Evolutionary conservation across 2,888 invertebrate species (phyloP), one percentile per base, ranked within the genome.

Genomic region (Heteropelma amictum): DNA sequence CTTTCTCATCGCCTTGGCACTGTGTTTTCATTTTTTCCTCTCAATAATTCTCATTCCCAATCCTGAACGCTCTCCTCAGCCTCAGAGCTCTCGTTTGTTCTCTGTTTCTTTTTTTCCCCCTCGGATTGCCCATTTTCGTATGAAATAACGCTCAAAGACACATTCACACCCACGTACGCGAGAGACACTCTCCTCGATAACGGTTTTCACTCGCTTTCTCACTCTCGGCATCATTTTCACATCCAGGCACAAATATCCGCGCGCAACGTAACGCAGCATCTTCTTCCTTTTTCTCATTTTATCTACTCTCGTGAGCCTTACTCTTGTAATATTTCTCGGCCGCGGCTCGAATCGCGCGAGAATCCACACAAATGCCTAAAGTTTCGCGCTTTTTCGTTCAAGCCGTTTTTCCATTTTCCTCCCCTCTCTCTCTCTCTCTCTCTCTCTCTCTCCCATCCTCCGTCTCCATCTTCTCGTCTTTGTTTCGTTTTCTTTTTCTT

Each of bases 1-100:
- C 58, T 60, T 33, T 68, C 60, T 76, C 75, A 42, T 72, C 78
- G 72, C 74, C 77, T 72, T 79, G 75, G 77, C 74, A 80, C 77
- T 77, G 7, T 53, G 7, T 42, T 17, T 61, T 53, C 23, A 42
- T 49, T 60, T 14, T 19, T 60, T 19, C 10, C 26, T 49, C 30
- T 23, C 4, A 26, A 45, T 51, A 26, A 40, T 30, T 56, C 4
- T 33, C 35, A 12, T 42, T 47, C 7, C 35, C 6, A 38, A 40
- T 64, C 19, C 4, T n/a, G 40, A 6, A 63, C 26, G n/a, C 23
- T 53, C 33, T 1, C 12, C 35, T 8, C 14, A 42, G 10, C 14
- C 45, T 40, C 56, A 33, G 30, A 58, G 28, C 23, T 69, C 47
- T 60, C 65, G 14, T 19, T 51, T n/a, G n/a, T n/a, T n/a, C n/a